Conservation (phyloP, 2,113 vertebrate genomes). For the Pseudolaguvia tuberculata region DNA sequence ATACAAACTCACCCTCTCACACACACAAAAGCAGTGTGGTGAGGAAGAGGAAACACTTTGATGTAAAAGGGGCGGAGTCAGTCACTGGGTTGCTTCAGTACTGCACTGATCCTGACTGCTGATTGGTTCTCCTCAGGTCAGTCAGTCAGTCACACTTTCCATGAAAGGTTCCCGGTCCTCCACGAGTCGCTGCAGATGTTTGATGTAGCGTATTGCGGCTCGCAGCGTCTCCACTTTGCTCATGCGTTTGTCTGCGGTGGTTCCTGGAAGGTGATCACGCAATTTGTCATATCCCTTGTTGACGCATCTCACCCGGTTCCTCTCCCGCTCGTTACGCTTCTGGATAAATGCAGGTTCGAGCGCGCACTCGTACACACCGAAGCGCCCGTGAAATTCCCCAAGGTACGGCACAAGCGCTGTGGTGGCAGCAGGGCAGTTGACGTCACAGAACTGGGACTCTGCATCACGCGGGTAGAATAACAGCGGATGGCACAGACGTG, state of each 20-base stretch:
- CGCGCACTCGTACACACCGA: constrained; percentile 71
- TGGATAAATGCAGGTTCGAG: constrained; percentile 80
- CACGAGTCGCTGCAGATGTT: constrained; percentile 74
- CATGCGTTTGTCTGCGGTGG: constrained; percentile 66
- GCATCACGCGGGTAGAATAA: constrained; percentile 61
- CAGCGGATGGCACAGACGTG: constrained; percentile 61
- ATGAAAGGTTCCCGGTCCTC: constrained; percentile 32
- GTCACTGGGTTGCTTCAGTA: neutral
- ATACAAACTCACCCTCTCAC: neutral
- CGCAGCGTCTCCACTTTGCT: constrained; percentile 83
- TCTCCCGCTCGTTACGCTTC: constrained; percentile 80
- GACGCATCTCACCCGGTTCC: constrained; percentile 77
- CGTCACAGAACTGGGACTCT: constrained; percentile 61
- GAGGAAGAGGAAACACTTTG: neutral
- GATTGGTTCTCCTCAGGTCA: neutral
- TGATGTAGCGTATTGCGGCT: constrained; percentile 80
- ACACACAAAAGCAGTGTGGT: neutral
- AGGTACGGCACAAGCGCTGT: constrained; percentile 64
- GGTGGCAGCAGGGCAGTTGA: constrained; percentile 52
- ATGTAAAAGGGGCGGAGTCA: neutral
- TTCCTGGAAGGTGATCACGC: constrained; percentile 73
- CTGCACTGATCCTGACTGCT: neutral
- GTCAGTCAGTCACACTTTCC: too few relatives aligned
- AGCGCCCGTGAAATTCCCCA: constrained; percentile 64
- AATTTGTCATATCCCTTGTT: constrained; percentile 80